Evolutionary conservation across 2,797 vertebrate species (phyloP), one percentile per base, ranked within the genome.

Genomic region (Hydrocynus forskahlii): DNA sequence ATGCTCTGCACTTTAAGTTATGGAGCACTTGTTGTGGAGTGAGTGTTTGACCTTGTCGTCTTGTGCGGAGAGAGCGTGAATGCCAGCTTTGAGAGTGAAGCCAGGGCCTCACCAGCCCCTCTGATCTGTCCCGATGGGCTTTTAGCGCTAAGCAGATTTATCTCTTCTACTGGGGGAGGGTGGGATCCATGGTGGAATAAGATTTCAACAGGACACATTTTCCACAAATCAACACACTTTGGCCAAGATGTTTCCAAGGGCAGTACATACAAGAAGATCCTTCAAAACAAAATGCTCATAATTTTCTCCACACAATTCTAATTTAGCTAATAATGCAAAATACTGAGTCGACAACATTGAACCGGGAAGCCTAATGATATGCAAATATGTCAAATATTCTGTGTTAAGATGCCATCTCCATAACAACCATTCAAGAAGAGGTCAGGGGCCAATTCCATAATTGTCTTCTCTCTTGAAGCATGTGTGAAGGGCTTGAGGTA

Each of bases 71-170:
- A 64, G 74, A 63, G 80, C 79, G 69, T 69, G 52, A 81, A 73
- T 70, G 81, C 75, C 76, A 29, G n/a, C 75, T 86, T 16, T 81
- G 86, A 70, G 54, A 85, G 85, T 73, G 74, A 84, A 88, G 64
- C 54, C 19, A 45, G 40, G 45, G 81, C 54, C 78, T 76, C 78
- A 82, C 86, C 88, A 85, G 81, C 83, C 63, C 80, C 19, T 76
- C 72, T 85, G 84, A 82, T 80, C 80, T 82, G 76, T 84, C 82
- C 77, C 75, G 87, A 85, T 84, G 78, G 87, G 85, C 88, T 90
- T 92, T 90, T 87, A 91, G 83, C 77, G 19, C 70, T 83, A 84
- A 85, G 86, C 87, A 90, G 84, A 90, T 92, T 92, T 86, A 84
- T 89, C 83, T 89, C 88, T 80, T 84, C 79, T 84, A 83, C 57